These are phyloP conservation scores for Disparrhopalites patrizii DNA, from an alignment of 2,888 invertebrate genomes.

Conservation along the genomic window DNA sequence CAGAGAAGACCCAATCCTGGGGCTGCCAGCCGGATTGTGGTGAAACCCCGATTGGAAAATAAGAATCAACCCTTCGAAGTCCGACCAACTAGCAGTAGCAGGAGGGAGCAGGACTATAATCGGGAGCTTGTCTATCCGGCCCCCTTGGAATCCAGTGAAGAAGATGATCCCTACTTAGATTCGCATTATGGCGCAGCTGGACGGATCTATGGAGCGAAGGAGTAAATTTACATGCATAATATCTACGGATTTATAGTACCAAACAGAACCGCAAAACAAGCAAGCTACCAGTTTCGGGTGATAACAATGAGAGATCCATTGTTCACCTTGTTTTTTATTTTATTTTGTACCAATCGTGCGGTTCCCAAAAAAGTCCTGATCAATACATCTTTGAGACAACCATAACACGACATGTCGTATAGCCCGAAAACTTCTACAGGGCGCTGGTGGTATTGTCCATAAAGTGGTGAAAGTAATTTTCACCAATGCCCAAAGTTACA, in stretches of 20 bases:
- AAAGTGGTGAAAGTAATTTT: too few species aligned
- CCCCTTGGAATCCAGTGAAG: conserved; percentile 20
- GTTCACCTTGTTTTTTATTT: too few species aligned
- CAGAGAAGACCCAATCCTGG: conserved; percentile 22
- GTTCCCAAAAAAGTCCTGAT: too few species aligned
- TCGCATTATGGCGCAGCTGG: conserved; percentile 13
- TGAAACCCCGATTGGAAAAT: conserved; percentile 22
- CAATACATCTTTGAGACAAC: too few species aligned
- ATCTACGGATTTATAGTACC: not conserved
- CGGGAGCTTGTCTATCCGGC: conserved; percentile 17
- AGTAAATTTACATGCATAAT: conserved; percentile 4
- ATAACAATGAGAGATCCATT: too few species aligned
- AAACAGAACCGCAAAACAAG: too few species aligned
- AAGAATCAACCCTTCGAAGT: conserved; percentile 18
- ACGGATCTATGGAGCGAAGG: conserved; percentile 15
- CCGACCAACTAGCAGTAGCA: not conserved
- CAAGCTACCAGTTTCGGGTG: too few species aligned
- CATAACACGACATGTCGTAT: too few species aligned
- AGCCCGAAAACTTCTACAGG: too few species aligned
- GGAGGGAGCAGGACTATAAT: not conserved
- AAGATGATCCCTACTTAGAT: conserved; percentile 15
- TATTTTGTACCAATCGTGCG: too few species aligned
- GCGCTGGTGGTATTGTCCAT: too few species aligned
- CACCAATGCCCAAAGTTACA: too few species aligned
- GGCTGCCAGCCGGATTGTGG: conserved; percentile 20